These are phyloP conservation scores for Oncorhynchus nerka DNA, from an alignment of 2,113 vertebrate genomes.

Conservation along the genomic window DNA sequence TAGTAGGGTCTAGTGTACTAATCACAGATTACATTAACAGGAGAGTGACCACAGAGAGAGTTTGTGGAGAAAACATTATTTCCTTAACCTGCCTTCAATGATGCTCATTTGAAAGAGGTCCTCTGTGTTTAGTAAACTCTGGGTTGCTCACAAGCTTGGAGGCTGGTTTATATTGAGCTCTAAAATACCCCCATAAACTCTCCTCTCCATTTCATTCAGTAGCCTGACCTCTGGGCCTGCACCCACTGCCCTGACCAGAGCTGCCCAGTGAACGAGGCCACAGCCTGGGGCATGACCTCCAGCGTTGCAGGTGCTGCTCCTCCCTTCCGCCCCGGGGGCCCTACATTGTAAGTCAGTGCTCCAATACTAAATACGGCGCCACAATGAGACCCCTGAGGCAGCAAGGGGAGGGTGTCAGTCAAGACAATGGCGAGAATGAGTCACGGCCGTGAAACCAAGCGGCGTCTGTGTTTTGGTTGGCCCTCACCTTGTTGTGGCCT, in stretches of 20 bases:
- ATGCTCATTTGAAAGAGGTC: no score
- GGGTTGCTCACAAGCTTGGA: not conserved
- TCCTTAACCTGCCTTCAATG: not conserved
- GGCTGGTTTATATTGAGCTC: conserved; percentile 21
- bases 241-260: conserved; percentile 7
- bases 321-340: not conserved
- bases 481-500: conserved; percentile 24
- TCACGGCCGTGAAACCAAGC: conserved; percentile 9
- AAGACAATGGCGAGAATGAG: not conserved
- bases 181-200: conserved; percentile 7
- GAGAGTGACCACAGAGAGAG: not conserved
- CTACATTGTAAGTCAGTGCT: conserved; percentile 2
- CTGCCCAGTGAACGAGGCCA: not conserved
- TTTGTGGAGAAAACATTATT: not conserved
- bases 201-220: not conserved
- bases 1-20: not conserved
- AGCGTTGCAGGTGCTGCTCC: conserved; percentile 10
- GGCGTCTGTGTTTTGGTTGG: conserved; percentile 26
- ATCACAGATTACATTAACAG: not conserved
- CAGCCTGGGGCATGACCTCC: not conserved
- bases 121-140: not conserved
- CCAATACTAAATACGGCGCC: no score
- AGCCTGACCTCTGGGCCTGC: not conserved
- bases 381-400: not conserved
- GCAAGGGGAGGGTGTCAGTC: not conserved